phyloP scores from a whole-genome alignment of 2,113 vertebrate genomes.

The Agapornis roseicollis region DNA sequence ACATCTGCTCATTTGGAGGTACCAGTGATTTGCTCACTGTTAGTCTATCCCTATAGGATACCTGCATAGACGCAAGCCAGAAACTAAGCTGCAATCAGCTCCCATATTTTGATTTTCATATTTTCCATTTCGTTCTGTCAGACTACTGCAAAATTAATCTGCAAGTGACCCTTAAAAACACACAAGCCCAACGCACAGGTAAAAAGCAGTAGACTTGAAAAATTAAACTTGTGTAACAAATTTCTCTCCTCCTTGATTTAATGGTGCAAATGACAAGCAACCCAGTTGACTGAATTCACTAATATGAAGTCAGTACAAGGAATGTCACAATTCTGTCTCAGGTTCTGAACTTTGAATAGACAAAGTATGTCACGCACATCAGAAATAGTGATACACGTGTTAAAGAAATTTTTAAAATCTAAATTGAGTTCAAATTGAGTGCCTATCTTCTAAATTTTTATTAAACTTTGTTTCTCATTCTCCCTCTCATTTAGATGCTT shows the following conservation, averaged over 20 bases:
- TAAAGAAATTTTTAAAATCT: constrained; percentile 32
- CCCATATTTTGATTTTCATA: neutral
- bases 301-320: neutral
- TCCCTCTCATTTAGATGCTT: constrained; percentile 65
- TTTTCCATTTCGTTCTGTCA: neutral
- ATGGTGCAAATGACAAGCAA: neutral
- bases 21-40: neutral
- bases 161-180: neutral
- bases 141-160: neutral
- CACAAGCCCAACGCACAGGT: neutral
- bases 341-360: neutral
- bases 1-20: neutral
- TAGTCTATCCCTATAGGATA: neutral
- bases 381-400: neutral
- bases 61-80: neutral
- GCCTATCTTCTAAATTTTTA: constrained; percentile 72
- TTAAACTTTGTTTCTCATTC: constrained; percentile 71
- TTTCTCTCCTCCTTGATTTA: neutral
- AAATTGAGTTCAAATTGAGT: constrained; percentile 69
- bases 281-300: neutral
- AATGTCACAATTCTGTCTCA: neutral
- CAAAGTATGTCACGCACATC: neutral
- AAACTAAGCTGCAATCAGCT: neutral
- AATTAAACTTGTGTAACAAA: neutral
- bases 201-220: neutral